These are phyloP conservation scores for Carcina quercana DNA, from an alignment of 2,888 invertebrate genomes.

Conservation along the genomic window DNA sequence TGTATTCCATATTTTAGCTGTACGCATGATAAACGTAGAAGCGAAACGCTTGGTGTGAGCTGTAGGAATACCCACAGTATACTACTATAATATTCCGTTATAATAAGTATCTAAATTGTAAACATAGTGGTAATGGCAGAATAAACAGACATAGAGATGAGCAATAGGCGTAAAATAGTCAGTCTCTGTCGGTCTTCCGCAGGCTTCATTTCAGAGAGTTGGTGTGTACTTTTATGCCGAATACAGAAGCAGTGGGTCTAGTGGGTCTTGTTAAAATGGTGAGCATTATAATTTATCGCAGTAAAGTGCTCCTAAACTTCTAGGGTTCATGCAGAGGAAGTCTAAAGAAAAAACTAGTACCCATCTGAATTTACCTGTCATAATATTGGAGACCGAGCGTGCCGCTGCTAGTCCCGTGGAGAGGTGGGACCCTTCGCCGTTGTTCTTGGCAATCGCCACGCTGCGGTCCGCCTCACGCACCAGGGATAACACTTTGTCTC, in stretches of 20 bases:
- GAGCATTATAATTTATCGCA: no score
- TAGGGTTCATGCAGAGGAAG: not conserved
- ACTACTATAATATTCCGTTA: no score
- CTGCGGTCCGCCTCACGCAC: constrained; percentile 64
- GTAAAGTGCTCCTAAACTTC: no score
- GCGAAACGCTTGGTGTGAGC: no score
- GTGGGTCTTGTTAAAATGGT: not conserved
- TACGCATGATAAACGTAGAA: no score
- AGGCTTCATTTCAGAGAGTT: not conserved
- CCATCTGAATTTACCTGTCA: constrained; percentile 38
- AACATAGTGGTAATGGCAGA: no score
- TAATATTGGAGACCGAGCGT: constrained; percentile 47
- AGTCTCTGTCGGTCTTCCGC: not conserved
- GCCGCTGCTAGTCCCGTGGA: constrained; percentile 60
- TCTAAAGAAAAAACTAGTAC: not conserved
- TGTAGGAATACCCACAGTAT: no score
- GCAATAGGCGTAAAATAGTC: no score
- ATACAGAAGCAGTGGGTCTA: not conserved
- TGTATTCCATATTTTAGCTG: no score
- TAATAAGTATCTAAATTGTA: no score
- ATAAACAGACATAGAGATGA: no score
- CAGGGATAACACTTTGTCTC: constrained; percentile 40
- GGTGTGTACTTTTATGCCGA: not conserved
- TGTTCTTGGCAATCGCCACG: constrained; percentile 55
- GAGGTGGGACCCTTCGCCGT: constrained; percentile 54